Conservation (phyloP, 2,888 invertebrate species). For the Nebria brevicollis region DNA sequence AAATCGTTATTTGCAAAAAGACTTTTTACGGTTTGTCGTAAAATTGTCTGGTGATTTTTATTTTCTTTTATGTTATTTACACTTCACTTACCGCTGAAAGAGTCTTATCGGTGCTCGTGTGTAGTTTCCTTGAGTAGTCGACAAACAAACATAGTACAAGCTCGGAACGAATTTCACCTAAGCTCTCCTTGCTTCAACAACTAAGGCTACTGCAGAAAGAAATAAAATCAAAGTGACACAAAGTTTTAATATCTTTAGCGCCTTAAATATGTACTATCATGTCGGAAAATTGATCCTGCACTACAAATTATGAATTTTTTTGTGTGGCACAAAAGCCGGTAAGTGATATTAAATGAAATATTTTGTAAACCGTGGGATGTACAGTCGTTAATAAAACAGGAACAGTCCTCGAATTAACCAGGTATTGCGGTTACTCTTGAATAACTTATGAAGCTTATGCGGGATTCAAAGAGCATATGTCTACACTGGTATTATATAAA, state of each 20-base stretch:
- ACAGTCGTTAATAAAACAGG: too few species aligned
- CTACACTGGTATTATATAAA: too few species aligned
- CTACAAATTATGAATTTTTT: not conserved
- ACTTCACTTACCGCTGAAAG: constrained; percentile 17
- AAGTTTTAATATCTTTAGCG: not conserved
- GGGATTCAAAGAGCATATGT: too few species aligned
- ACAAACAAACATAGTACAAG: constrained; percentile 10
- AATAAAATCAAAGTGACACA: not conserved
- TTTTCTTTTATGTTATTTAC: constrained; percentile 19
- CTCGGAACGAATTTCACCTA: constrained; percentile 11
- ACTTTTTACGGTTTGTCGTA: constrained; percentile 8
- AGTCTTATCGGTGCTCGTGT: constrained; percentile 20
- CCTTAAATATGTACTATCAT: not conserved
- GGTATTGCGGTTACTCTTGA: too few species aligned
- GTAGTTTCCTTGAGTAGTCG: constrained; percentile 5
- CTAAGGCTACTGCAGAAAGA: not conserved
- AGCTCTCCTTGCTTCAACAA: not conserved
- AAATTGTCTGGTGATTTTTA: constrained; percentile 13
- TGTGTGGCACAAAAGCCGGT: too few species aligned
- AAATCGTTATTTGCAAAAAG: constrained; percentile 3
- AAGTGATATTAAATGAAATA: too few species aligned
- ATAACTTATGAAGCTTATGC: too few species aligned
- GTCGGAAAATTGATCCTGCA: not conserved
- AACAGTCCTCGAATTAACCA: too few species aligned
- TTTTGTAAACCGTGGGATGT: too few species aligned